Evolutionary conservation across 1,140 invertebrate species (phyloP).

Genomic region (Zaprionus taronus): DNA sequence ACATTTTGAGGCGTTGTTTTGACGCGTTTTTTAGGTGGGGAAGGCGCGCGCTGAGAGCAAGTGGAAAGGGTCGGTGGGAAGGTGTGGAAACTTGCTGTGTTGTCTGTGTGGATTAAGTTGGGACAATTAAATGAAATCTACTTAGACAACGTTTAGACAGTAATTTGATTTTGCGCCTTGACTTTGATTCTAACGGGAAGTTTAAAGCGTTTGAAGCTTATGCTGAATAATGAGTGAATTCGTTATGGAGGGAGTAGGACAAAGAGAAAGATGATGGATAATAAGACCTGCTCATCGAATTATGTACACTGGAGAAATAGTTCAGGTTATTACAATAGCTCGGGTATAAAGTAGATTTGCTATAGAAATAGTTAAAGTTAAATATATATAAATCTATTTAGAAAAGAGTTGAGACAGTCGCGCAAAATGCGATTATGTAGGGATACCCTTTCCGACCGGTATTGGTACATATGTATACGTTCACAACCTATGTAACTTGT

Average conservation of each 20-base stretch:
- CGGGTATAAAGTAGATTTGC: no score
- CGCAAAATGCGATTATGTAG: no score
- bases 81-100: slow-evolving; percentile 7
- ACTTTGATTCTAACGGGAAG: slow-evolving; percentile 40
- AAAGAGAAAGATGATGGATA: neutral
- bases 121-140: slow-evolving; percentile 67
- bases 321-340: no score
- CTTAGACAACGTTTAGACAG: slow-evolving; percentile 72
- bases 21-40: slow-evolving; percentile 34
- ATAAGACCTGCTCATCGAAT: neutral
- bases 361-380: no score
- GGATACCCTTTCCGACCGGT: no score
- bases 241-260: neutral
- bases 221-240: slow-evolving; percentile 1
- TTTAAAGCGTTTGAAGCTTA: slow-evolving; percentile 6
- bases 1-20: slow-evolving; percentile 77
- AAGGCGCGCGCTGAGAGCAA: neutral
- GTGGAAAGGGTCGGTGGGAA: no score
- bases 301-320: neutral
- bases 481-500: no score
- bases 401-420: no score
- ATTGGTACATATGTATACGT: no score
- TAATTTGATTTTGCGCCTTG: slow-evolving; percentile 71
- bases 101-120: slow-evolving; percentile 52
- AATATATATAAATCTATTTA: no score